Evolutionary conservation across 2,888 invertebrate species (phyloP).

Genomic region (Myathropa florea): DNA sequence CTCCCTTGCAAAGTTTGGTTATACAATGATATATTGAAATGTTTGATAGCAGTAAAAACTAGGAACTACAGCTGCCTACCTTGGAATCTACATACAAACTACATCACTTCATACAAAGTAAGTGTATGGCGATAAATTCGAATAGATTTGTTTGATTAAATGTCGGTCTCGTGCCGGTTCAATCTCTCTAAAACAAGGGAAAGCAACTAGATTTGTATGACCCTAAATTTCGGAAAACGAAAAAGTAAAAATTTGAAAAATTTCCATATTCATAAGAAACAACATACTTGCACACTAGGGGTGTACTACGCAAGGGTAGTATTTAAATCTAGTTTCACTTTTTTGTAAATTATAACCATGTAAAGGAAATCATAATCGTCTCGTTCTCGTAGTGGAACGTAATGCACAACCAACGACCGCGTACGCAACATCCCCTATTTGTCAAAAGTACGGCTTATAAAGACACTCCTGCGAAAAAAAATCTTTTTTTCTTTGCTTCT

Average conservation of each 20-base stretch:
- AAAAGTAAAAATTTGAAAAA: conserved; percentile 19
- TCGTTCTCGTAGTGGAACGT: conserved; percentile 27
- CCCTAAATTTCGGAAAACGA: conserved; percentile 44
- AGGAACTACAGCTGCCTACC: conserved; percentile 45
- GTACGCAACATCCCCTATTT: conserved; percentile 68
- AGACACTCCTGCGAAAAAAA: conserved; percentile 61
- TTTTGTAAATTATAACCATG: conserved; percentile 42
- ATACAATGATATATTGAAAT: conserved; percentile 22
- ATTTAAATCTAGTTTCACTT: conserved; percentile 30
- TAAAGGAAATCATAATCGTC: conserved; percentile 65
- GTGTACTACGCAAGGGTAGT: conserved; percentile 49
- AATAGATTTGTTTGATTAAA: conserved; percentile 55
- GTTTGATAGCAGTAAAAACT: conserved; percentile 29
- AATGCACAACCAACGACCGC: conserved; percentile 45
- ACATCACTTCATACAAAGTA: too few species aligned
- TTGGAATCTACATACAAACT: conserved; percentile 14
- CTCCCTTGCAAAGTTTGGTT: conserved; percentile 36
- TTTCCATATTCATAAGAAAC: conserved; percentile 62
- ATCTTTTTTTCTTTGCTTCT: conserved; percentile 16
- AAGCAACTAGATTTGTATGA: conserved; percentile 56
- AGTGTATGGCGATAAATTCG: conserved; percentile 20
- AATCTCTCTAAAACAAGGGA: conserved; percentile 12
- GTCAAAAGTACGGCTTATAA: conserved; percentile 34
- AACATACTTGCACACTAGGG: conserved; percentile 54
- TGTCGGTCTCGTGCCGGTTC: conserved; percentile 45